phyloP scores from a whole-genome alignment of 1,140 invertebrate species.

The Anastrepha obliqua region DNA sequence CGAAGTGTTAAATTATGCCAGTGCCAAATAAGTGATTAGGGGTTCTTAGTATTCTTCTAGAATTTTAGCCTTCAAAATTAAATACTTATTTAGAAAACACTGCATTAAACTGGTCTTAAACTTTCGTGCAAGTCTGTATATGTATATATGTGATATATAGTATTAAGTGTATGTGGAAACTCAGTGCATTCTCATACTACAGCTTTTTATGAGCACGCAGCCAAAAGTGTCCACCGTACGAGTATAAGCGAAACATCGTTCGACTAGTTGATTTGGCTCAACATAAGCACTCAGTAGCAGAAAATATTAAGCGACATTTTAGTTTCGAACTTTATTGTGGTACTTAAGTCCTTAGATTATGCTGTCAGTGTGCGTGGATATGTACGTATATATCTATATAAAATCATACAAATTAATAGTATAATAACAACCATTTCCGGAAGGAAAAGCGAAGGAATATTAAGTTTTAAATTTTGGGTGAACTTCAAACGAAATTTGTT shows the following conservation, averaged over 20 bases:
- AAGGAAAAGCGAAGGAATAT: background rate
- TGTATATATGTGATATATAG: background rate
- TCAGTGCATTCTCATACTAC: too few relatives aligned
- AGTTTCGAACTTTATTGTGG: background rate
- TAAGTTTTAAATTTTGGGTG: conserved; percentile 20
- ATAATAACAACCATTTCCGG: conserved; percentile 3
- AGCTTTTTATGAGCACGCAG: background rate
- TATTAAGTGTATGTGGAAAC: too few relatives aligned
- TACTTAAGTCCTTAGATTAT: conserved; percentile 20
- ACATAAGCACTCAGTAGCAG: background rate
- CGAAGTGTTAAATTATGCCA: too few relatives aligned
- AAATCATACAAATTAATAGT: background rate
- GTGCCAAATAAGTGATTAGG: too few relatives aligned
- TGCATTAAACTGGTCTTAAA: too few relatives aligned
- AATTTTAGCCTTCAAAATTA: too few relatives aligned
- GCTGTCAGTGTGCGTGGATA: too few relatives aligned
- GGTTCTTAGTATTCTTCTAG: too few relatives aligned
- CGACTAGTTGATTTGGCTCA: conserved; percentile 1
- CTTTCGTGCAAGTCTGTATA: background rate
- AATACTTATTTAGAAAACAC: too few relatives aligned
- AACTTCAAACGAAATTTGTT: background rate
- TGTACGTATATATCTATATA: background rate
- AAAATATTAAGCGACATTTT: too few relatives aligned
- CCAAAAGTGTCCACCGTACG: conserved; percentile 5
- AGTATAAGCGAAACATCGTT: background rate